Evolutionary conservation across 2,113 vertebrate species (phyloP).

Genomic region (Rattus rattus): DNA sequence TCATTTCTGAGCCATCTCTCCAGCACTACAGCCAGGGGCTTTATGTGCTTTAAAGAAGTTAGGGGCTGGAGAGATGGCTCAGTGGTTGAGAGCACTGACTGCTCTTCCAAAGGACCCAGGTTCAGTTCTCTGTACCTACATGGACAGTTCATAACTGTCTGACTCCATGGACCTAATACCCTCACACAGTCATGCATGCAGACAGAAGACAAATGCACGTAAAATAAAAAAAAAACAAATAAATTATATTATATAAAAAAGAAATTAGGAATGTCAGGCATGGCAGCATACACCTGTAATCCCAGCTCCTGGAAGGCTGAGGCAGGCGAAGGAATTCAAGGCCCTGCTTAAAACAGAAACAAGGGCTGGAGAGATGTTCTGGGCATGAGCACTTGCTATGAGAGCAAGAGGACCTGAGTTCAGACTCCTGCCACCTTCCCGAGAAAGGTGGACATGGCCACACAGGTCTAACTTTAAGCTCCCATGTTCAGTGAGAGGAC

Average conservation of each 20-base stretch:
- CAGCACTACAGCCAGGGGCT: neutral
- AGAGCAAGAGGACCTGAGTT: neutral
- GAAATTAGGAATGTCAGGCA: neutral
- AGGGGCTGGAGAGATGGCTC: too few relatives aligned
- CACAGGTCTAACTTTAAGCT: neutral
- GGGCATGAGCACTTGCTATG: too few relatives aligned
- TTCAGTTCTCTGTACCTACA: too few relatives aligned
- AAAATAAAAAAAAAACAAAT: too few relatives aligned
- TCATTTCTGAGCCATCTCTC: neutral
- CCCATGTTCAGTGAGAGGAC: neutral
- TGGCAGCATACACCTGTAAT: neutral
- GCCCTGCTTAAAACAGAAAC: neutral
- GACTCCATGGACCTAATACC: too few relatives aligned
- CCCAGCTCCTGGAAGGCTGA: neutral
- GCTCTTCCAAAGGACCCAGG: too few relatives aligned
- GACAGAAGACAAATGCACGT: too few relatives aligned
- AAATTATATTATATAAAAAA: neutral
- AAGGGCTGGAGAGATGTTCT: too few relatives aligned
- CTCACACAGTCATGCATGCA: too few relatives aligned
- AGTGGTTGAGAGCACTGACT: too few relatives aligned
- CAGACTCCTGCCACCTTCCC: neutral
- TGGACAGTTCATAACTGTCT: too few relatives aligned
- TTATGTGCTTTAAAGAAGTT: neutral
- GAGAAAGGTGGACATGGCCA: neutral
- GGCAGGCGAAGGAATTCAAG: neutral